Conservation (phyloP, 2,797 vertebrate species). For the Fratercula arctica region DNA sequence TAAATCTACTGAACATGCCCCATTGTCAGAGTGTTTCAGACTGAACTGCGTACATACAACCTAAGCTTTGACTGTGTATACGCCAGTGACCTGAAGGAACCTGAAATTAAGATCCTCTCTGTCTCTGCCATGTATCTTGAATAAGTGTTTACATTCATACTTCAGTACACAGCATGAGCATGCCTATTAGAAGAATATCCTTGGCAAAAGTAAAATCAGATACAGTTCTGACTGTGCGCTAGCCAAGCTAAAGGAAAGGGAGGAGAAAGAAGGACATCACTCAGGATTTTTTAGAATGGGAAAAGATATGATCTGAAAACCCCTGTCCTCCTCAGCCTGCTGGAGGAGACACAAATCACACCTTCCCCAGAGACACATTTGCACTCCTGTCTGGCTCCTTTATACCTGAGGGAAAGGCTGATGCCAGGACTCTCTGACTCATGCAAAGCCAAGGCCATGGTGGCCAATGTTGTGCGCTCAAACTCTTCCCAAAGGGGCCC, state of each 20-base stretch:
- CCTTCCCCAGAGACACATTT: neutral
- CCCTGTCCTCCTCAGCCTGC: neutral
- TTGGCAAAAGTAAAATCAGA: neutral
- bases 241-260: neutral
- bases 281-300: neutral
- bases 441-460: neutral
- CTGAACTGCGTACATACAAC: neutral
- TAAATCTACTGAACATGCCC: neutral
- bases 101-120: neutral
- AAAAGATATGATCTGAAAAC: neutral
- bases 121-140: neutral
- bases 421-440: neutral
- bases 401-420: neutral
- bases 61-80: neutral
- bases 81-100: neutral
- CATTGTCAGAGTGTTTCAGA: neutral
- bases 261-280: neutral
- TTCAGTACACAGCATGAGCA: neutral
- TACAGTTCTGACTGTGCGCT: neutral
- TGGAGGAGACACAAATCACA: neutral
- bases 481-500: neutral
- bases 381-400: neutral
- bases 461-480: neutral
- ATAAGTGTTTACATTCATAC: neutral
- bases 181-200: neutral